Conservation (phyloP, 2,888 invertebrate species). For the Mimachlamys varia region DNA sequence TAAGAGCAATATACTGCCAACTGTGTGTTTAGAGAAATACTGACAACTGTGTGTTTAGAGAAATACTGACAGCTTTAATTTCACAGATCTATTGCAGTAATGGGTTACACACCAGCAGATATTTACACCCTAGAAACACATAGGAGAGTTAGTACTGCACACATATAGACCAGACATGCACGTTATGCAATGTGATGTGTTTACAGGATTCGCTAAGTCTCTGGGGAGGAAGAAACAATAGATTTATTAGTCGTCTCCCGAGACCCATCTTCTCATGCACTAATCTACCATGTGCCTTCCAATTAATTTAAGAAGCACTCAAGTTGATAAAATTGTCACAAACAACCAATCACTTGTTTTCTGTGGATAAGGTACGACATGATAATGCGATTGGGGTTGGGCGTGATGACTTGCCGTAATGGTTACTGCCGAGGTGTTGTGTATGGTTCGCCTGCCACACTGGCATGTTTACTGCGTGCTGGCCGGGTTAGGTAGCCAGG, state of each 20-base stretch:
- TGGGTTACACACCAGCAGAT: too few species aligned
- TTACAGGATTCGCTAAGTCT: neutral
- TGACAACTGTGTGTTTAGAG: too few species aligned
- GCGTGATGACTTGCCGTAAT: neutral
- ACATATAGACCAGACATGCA: conserved; percentile 21
- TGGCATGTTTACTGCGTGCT: neutral
- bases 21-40: too few species aligned
- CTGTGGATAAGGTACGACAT: neutral
- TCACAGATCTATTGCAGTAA: too few species aligned
- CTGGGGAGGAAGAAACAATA: neutral
- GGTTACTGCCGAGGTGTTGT: neutral
- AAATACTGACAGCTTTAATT: too few species aligned
- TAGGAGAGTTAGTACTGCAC: neutral
- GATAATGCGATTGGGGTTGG: conserved; percentile 3
- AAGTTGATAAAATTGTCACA: conserved; percentile 22
- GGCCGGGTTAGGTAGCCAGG: neutral
- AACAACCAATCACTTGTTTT: conserved; percentile 16
- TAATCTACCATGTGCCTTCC: conserved; percentile 1
- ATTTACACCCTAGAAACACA: neutral
- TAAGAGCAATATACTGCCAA: neutral
- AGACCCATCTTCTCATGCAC: neutral
- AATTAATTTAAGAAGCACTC: conserved; percentile 36
- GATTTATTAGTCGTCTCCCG: neutral
- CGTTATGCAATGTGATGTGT: neutral
- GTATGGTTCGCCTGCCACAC: neutral